These are phyloP conservation scores for Phyllotreta cruciferae DNA, from an alignment of 2,888 invertebrate species.

Conservation along the genomic window DNA sequence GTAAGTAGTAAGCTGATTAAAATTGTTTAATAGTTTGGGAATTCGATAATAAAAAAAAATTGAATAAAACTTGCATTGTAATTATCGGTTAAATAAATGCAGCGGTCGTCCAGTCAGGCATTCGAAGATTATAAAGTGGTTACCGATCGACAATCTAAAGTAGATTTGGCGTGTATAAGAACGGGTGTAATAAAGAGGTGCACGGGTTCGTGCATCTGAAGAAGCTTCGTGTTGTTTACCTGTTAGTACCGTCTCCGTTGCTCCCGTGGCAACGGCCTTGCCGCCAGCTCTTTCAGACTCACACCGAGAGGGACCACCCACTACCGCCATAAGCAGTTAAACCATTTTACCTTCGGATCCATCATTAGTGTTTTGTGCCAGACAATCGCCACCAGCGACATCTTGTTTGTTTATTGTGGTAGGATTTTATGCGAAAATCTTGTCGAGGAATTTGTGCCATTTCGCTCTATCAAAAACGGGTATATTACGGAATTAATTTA, in stretches of 20 bases:
- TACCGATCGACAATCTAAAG: conserved; percentile 38
- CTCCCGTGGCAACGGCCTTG: conserved; percentile 32
- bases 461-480: conserved; percentile 12
- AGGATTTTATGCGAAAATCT: conserved; percentile 26
- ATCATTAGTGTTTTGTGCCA: conserved; percentile 29
- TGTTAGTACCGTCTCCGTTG: conserved; percentile 24
- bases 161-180: conserved; percentile 37
- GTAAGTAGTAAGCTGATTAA: no score
- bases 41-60: conserved; percentile 5
- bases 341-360: conserved; percentile 29
- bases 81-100: conserved; percentile 32
- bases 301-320: conserved; percentile 37
- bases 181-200: conserved; percentile 35
- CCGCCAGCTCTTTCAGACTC: conserved; percentile 37
- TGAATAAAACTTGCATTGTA: conserved; percentile 15
- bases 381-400: conserved; percentile 28
- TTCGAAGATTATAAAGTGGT: conserved; percentile 35
- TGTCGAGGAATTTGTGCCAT: conserved; percentile 16
- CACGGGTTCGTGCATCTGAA: conserved; percentile 36
- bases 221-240: conserved; percentile 37
- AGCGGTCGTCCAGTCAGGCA: conserved; percentile 26
- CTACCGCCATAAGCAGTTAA: conserved; percentile 35
- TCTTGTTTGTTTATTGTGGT: conserved; percentile 29
- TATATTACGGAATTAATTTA: conserved; percentile 20
- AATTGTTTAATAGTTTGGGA: no score